A percentile compares a stretch with the other conserved stretches of the same genome.
Conservation (phyloP, 2,888 invertebrate species). For the Hylaea fasciaria region DNA sequence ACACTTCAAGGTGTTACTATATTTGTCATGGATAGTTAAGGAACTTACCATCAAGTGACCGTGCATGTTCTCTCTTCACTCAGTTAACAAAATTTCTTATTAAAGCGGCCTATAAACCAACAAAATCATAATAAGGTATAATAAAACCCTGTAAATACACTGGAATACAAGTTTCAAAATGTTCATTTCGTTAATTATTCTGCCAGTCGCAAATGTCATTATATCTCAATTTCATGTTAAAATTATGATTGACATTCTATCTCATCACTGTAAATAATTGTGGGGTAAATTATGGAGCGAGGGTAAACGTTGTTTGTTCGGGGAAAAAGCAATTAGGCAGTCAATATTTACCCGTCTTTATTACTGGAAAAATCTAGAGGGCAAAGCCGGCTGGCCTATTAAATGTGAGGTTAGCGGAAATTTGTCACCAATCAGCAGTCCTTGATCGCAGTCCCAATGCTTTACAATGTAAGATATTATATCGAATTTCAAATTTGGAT, state of each 20-base stretch:
- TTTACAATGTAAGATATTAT: no score
- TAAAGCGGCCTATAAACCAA: background rate
- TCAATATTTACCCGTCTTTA: slow-evolving; percentile 17
- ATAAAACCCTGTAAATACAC: background rate
- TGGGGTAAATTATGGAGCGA: slow-evolving; percentile 6
- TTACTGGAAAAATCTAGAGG: slow-evolving; percentile 12
- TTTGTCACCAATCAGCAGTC: background rate
- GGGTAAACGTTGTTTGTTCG: slow-evolving; percentile 18
- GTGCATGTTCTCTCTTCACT: no score
- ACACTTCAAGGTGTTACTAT: no score
- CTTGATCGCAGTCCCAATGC: no score
- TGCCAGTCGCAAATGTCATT: slow-evolving; percentile 15
- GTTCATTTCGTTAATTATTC: slow-evolving; percentile 5
- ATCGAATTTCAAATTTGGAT: no score
- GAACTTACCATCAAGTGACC: no score
- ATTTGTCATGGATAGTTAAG: no score
- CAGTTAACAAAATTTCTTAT: background rate
- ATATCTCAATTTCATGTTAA: slow-evolving; percentile 7
- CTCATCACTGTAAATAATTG: slow-evolving; percentile 19
- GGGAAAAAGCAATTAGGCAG: slow-evolving; percentile 23
- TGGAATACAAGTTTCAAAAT: slow-evolving; percentile 3
- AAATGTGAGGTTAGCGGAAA: background rate
- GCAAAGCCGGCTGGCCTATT: background rate
- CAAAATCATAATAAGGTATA: background rate
- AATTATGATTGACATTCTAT: slow-evolving; percentile 21